Base-by-base conservation (phyloP, 2,888 invertebrate species). In the Cheilosia variabilis region DNA sequence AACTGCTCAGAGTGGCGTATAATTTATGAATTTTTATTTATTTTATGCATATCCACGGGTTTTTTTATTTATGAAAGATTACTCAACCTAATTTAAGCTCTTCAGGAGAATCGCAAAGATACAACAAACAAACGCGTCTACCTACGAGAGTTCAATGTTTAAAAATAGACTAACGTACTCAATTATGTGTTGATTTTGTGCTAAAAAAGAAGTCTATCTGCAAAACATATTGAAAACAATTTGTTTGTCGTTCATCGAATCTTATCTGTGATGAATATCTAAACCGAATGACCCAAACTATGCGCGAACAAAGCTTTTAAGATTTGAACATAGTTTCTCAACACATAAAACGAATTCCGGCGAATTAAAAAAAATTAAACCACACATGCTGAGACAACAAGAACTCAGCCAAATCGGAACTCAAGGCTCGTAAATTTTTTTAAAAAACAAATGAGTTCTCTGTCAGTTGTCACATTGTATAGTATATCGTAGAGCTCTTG, bases 211-310 rank as follows among this genome's bases (percentile, higher is more conserved):
- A 50, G 1, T 13, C 13, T 4, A 37, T 53, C 47, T 31, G 60
- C 78, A 37, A 72, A 78, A 55, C 57, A 41, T 71, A 78, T 83
- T 78, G 73, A 78, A 78, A 83, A 83, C 72, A 78, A 78, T 71
- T 82, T 72, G 71, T 65, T 52, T 65, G 43, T 71, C 45, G 65
- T 72, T 83, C 55, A 37, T 63, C 50, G 19, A 68, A 83, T 73
- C 57, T 68, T 72, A 72, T 78, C 78, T 68, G 83, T 65, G 73
- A 78, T 68, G 60, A 83, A 78, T 78, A 63, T 73, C 63, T 68
- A 55, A 66, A 45, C 24, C 73, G 50, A 72, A 52, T 41, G 17
- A 2, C 2, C 17, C 17, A 17, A 47, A 19, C 47, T 31, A 31
- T 31, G 9, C 31, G 31, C 43, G n/a, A 45, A 45, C 7, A 45